Evolutionary conservation across 2,113 vertebrate species (phyloP).

Genomic region (Muntiacus muntjak): DNA sequence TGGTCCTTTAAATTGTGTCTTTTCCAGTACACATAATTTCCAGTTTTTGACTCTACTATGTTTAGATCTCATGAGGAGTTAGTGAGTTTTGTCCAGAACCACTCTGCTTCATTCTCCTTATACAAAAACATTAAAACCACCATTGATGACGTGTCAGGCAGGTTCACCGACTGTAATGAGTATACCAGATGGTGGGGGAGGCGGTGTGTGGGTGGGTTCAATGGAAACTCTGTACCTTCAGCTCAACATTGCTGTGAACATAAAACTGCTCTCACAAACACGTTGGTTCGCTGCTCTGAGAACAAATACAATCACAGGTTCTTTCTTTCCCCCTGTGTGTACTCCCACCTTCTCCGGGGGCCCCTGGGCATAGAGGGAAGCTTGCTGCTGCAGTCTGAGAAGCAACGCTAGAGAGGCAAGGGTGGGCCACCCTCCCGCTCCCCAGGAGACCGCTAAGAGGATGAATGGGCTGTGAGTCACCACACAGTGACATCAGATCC

Average conservation of each 20-base stretch:
- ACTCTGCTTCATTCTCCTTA: background rate
- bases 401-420: background rate
- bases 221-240: background rate
- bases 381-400: background rate
- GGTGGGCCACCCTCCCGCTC: fast-evolving
- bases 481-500: fast-evolving
- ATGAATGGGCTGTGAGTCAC: fast-evolving
- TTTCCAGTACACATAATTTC: background rate
- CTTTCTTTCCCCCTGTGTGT: fast-evolving
- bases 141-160: fast-evolving
- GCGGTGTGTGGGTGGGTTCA: fast-evolving
- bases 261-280: background rate
- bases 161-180: fast-evolving
- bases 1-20: background rate
- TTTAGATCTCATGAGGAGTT: background rate
- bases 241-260: background rate
- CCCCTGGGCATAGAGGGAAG: fast-evolving
- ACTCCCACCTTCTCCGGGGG: fast-evolving
- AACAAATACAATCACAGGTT: no score
- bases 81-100: background rate
- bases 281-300: no score
- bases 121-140: fast-evolving
- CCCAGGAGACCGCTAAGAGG: background rate
- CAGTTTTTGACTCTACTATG: background rate
- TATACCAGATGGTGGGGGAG: no score